Percentiles rank a stretch among this genome's conserved stretches.
phyloP scores from a whole-genome alignment of 2,888 invertebrate genomes.

The Nezara viridula region DNA sequence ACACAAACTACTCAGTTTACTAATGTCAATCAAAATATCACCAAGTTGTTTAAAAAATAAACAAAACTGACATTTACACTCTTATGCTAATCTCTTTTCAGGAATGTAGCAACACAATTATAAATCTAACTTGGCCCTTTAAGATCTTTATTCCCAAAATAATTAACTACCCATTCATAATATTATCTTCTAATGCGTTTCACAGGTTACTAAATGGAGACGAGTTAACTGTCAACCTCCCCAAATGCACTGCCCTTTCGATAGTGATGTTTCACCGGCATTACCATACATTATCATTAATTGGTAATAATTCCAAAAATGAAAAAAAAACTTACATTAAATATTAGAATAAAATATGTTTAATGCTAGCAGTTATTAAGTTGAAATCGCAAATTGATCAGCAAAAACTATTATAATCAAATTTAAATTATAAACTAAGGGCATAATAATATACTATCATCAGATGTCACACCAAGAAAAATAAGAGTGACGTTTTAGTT shows the following conservation, averaged over 20 bases:
- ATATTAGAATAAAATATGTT: neutral
- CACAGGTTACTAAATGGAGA: constrained; percentile 55
- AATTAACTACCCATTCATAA: neutral
- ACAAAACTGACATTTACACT: neutral
- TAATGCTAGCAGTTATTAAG: neutral
- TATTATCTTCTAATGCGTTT: constrained; percentile 51
- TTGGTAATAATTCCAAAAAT: no score
- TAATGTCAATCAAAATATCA: neutral
- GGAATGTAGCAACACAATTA: neutral
- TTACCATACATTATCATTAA: no score
- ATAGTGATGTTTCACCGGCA: neutral
- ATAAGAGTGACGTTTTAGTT: neutral
- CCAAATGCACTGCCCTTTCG: constrained; percentile 44
- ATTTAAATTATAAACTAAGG: neutral
- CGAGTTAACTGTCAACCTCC: constrained; percentile 58
- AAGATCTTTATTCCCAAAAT: neutral
- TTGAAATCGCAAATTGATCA: neutral
- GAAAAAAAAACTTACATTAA: no score
- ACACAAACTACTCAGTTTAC: neutral
- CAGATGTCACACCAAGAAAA: neutral
- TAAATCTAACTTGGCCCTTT: neutral
- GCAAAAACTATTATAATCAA: neutral
- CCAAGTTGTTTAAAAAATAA: neutral
- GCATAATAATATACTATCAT: neutral
- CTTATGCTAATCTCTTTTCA: neutral